Conservation (phyloP, 2,797 vertebrate species). For the Enteromius anoplus region DNA sequence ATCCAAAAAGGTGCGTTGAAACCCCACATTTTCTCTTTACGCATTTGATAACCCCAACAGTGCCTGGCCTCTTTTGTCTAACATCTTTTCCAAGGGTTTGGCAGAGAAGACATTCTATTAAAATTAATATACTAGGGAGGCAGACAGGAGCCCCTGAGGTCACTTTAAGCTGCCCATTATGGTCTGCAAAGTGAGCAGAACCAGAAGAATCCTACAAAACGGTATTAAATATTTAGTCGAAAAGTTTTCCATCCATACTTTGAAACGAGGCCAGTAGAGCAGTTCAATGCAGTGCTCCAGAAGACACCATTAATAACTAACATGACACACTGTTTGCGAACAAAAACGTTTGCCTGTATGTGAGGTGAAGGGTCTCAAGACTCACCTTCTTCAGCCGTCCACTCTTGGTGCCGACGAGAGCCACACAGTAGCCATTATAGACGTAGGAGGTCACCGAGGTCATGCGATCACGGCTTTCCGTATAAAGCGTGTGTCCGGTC, state of each 20-base stretch:
- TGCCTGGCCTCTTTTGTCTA: constrained; percentile 44
- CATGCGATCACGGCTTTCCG: constrained; percentile 92
- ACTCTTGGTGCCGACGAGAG: constrained; percentile 95
- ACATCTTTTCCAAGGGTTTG: constrained; percentile 56
- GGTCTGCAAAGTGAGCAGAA: constrained; percentile 49
- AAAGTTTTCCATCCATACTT: constrained; percentile 56
- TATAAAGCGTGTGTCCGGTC: constrained; percentile 90
- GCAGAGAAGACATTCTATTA: constrained; percentile 71
- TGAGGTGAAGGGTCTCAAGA: constrained; percentile 1
- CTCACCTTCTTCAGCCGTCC: constrained; percentile 95
- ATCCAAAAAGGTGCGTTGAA: constrained; percentile 39
- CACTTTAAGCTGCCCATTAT: constrained; percentile 64
- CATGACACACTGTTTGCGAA: constrained; percentile 15
- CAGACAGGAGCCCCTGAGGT: constrained; percentile 64
- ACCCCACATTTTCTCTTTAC: constrained; percentile 50
- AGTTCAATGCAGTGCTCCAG: constrained; percentile 9
- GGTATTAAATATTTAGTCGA: constrained; percentile 67
- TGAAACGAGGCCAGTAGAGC: constrained; percentile 41
- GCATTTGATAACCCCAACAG: constrained; percentile 58
- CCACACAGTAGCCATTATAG: constrained; percentile 95
- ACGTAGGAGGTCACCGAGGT: constrained; percentile 93
- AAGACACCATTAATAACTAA: constrained; percentile 30
- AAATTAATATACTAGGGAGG: constrained; percentile 71
- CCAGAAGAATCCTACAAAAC: constrained; percentile 57
- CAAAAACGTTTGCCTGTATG: background rate